phyloP scores from a whole-genome alignment of 2,888 invertebrate genomes.

The Agriopis leucophaearia region DNA sequence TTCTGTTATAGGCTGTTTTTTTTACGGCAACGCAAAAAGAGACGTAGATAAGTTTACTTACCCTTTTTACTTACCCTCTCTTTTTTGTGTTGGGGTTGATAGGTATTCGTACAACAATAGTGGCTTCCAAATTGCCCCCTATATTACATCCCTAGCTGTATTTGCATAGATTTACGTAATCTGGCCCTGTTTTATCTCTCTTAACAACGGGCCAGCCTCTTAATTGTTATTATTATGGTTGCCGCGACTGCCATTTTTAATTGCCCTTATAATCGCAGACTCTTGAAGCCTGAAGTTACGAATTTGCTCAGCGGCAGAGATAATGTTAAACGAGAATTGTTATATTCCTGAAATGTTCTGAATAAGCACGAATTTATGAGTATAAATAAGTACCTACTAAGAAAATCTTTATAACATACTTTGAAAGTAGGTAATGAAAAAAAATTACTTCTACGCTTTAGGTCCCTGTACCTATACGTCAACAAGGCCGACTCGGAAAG shows the following conservation, averaged over 20 bases:
- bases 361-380: neutral
- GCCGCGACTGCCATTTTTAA: slow-evolving; percentile 61
- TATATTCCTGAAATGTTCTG: neutral
- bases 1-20: too few relatives aligned
- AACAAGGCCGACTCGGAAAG: too few relatives aligned
- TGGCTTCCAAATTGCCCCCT: slow-evolving; percentile 59
- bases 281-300: slow-evolving; percentile 49
- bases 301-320: slow-evolving; percentile 35
- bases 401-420: too few relatives aligned
- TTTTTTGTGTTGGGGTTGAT: neutral
- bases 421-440: too few relatives aligned
- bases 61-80: too few relatives aligned
- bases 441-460: too few relatives aligned
- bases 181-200: slow-evolving; percentile 62
- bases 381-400: too few relatives aligned
- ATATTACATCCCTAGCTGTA: slow-evolving; percentile 48
- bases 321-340: slow-evolving; percentile 10
- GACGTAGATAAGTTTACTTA: too few relatives aligned
- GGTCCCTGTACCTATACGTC: too few relatives aligned
- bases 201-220: slow-evolving; percentile 50
- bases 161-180: slow-evolving; percentile 73
- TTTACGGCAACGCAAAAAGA: too few relatives aligned
- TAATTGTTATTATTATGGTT: slow-evolving; percentile 67
- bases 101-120: neutral
- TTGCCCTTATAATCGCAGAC: slow-evolving; percentile 60